Evolutionary conservation across 2,113 vertebrate genomes (phyloP), one percentile per base, ranked within the genome.

Genomic region (Grantiella picta): DNA sequence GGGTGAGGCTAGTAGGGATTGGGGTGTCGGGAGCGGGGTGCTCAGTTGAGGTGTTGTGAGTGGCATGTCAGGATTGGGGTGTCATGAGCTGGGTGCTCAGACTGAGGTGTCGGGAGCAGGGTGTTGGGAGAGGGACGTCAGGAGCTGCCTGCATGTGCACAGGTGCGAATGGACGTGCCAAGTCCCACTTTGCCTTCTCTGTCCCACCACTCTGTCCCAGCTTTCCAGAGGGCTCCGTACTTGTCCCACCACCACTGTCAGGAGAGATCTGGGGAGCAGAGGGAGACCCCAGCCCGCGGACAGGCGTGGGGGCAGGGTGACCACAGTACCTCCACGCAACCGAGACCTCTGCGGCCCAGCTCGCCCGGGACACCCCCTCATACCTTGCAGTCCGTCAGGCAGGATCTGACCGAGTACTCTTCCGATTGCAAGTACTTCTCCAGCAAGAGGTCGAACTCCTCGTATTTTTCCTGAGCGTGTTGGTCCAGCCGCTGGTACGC

Each of bases 391-490:
- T 98, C 98, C 44, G 98, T 97, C 42, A 98, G 87, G 96, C 98
- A 98, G 96, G 98, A 98, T 94, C 98, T 97, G 86, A 99, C 98
- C 60, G 98, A 99, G 95, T 98, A 98, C 85, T 98, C 98, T 87
- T 98, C 98, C 36, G 98, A 97, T 73, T 98, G 98, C 97, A 99
- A 97, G 97, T 98, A 98, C 96, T 98, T 98, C 97, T 98, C 98
- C 95, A 98, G 97, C 97, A 99, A 96, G 97, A 98, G 95, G 94
- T 98, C 98, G 91, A 99, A 98, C 97, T 99, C 98, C 87, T 98
- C 98, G 84, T 98, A 99, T 98, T 99, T 99, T 98, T 99, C 98
- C 98, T 98, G 98, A 98, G 98, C 98, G 96, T 99, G 98, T 98
- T 98, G 98, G 97, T 98, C 98, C 96, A 99, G 98, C 96, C 98